Base-by-base conservation (phyloP, 2,888 invertebrate genomes). In the Tinea trinotella region DNA sequence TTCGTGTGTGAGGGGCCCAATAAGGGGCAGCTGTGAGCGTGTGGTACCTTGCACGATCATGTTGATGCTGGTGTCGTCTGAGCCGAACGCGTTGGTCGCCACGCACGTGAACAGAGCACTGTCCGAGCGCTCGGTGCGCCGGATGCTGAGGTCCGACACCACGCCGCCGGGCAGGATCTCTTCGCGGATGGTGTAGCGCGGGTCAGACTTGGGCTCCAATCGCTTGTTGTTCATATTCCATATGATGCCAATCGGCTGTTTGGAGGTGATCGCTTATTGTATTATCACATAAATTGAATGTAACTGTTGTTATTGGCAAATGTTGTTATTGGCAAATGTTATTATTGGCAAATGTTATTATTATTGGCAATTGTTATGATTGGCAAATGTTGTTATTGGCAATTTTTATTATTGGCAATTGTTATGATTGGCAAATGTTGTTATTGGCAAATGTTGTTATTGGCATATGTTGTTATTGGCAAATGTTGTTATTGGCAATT, bases 191-290 rank as follows among this genome's bases (percentile, higher is more conserved):
- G 94, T 94, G 76, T 93, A 94, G 52, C 94, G 91, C 53, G 93
- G 93, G 71, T 96, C 95, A 58, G 92, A 91, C 80, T 96, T 95
- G 53, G 95, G 93, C 76, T 97, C 96, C 60, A 96, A 86, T 20
- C 96, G 91, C 80, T 95, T 95, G 82, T 95, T 95, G 82, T 96
- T 95, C 91, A 96, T 96, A 84, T 95, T 96, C 96, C 97, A 97
- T 59, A 95, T 88, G 60, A 97, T 96, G 62, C 96, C 96, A 74
- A 97, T 96, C 24, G 97, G 97, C 88, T 85, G 61, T 6, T n/a
- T n/a, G n/a, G 62, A 18, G 12, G 9, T 24, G 12, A 44, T 19
- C 12, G 10, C 18, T 40, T 13, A 15, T 5, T 30, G 30, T 9
- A 30, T 9, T 30, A 9, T 7, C 30, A 7, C 5, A 7, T 30